phyloP scores from a whole-genome alignment of 2,113 vertebrate genomes.

The Pomatorhinus ruficollis region DNA sequence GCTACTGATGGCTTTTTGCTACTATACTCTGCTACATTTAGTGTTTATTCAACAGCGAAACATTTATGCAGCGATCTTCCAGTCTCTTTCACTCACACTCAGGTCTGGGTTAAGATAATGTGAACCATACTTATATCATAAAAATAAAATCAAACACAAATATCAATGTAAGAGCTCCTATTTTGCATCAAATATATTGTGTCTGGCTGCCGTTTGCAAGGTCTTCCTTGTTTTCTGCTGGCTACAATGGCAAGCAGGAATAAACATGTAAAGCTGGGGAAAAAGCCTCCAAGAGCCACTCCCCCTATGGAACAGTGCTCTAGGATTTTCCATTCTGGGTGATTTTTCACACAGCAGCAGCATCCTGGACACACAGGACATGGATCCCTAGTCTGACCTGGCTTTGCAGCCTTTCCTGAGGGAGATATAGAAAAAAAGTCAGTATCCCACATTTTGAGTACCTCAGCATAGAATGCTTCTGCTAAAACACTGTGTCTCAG shows the following conservation, averaged over 20 bases:
- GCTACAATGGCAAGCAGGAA: neutral
- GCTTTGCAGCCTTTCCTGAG: neutral
- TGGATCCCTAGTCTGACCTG: rapidly evolving
- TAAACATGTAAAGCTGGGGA: neutral
- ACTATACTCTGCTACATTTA: neutral
- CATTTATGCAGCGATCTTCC: neutral
- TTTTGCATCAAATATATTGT: neutral
- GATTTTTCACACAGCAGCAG: neutral
- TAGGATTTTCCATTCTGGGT: neutral
- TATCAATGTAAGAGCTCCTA: neutral
- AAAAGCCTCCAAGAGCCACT: neutral
- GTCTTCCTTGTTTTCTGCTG: neutral
- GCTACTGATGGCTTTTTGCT: neutral
- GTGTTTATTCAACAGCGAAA: neutral
- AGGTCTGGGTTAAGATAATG: neutral
- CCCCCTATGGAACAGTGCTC: neutral
- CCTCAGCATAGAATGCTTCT: neutral
- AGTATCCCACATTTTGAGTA: neutral
- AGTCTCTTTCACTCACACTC: neutral
- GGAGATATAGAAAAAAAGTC: neutral
- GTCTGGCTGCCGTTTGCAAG: neutral
- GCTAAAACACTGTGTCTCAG: neutral
- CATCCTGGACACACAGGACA: neutral
- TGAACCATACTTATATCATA: neutral
- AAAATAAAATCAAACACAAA: neutral